Evolutionary conservation across 2,797 vertebrate genomes (phyloP), one percentile per base, ranked within the genome.

Genomic region (Myiothlypis coronata): DNA sequence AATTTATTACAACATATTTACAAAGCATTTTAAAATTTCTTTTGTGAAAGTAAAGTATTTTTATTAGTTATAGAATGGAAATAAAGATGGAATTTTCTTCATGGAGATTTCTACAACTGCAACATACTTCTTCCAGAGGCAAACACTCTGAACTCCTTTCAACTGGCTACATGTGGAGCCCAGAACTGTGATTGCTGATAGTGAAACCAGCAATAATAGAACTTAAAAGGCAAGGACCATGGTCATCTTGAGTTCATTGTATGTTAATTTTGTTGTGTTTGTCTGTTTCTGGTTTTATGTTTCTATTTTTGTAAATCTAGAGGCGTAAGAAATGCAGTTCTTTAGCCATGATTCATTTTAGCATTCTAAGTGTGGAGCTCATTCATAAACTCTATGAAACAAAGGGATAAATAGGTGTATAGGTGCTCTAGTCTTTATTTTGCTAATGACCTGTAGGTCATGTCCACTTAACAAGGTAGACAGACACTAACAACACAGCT

Each of bases 381-480:
- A 7, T 34, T 60, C 8, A 30, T 52, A 47, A 74, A 68, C 7
- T 43, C 8, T 21, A 16, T 67, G 61, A 78, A 92, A 57, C 10
- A 23, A 56, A 59, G 24, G 46, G 47, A 63, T 74, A 46, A 10
- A 14, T 24, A 67, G 2, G 4, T 0, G 0, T 56, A 9, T 60
- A 75, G 34, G 14, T 4, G 7, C 34, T 27, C 8, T 47, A 32
- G 19, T 41, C 41, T 80, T 83, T 59, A 39, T 77, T 91, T 90
- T 86, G 16, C 4, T 60, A 68, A 41, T 68, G 41, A 71, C 28
- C 10, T 44, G 20, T 26, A 44, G 32, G 65, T 67, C 44, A 67
- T 24, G 6, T 26, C 24, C 37, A 26, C 34, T 59, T 70, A 70
- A 69, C 34, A 50, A 74, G 34, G 12, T 26, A 28, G 43, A 23